Base-by-base conservation (phyloP, 2,113 vertebrate species). In the Phrynosoma blainvillii region DNA sequence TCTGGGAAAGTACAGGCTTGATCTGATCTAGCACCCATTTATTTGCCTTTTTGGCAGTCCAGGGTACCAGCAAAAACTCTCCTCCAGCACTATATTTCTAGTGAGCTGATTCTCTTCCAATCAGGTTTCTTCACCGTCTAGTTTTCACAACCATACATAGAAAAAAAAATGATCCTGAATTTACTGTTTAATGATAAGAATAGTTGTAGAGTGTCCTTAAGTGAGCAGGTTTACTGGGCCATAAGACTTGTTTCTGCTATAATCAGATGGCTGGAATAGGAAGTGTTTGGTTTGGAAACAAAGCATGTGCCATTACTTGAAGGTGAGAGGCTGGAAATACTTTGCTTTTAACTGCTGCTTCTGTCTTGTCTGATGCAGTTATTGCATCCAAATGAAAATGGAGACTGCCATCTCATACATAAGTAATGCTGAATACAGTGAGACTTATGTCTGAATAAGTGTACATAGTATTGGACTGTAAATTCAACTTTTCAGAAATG, bases 241-340 rank as follows among this genome's bases (percentile, higher is more conserved):
- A 0, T 66, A 80, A 91, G 90, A 88, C 52, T 5, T 66, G 25
- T 76, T 47, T 94, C 74, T 90, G 84, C 73, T 56, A 77, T 47
- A 92, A 93, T 74, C 62, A 90, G 62, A 78, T 27, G 27, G 62
- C 47, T 90, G 74, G 73, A 93, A n/a, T 40, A 79, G 92, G 86
- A 89, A 2, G 62, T 73, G 52, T 76, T 90, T 87, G 56, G 93
- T 78, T 76, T 18, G 68, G 84, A 88, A 93, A 92, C 93, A 84
- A 89, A 87, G 89, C 88, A 66, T 91, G 86, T 90, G 52, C 54
- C 79, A 89, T 92, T 18, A 86, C 1, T 78, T 91, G 85, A 54
- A 84, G 54, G 56, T 89, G 81, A 36, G 0, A 62, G 68, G 11
- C 70, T 42, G 71, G 8, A 56, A 68, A 25, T 2, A 27, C 40